A percentile compares a stretch with the other conserved stretches of the same genome.
phyloP scores from a whole-genome alignment of 2,797 vertebrate genomes.

The Poeciliopsis infans region DNA sequence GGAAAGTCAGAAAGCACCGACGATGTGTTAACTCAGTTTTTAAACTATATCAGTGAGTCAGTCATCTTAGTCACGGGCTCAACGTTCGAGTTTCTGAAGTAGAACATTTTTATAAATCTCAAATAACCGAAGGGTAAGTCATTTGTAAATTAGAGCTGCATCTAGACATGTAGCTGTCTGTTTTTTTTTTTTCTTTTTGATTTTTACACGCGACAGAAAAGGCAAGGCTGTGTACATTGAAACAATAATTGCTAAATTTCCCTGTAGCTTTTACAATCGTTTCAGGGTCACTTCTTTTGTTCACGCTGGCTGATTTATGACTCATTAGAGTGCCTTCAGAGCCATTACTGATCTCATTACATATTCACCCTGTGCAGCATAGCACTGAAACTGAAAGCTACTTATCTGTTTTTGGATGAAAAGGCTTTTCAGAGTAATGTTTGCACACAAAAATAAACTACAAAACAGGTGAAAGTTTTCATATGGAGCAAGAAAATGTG shows the following conservation, averaged over 20 bases:
- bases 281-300: conserved; percentile 10
- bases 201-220: background rate
- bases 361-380: background rate
- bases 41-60: background rate
- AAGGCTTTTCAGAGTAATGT: background rate
- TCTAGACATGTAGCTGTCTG: background rate
- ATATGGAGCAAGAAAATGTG: background rate
- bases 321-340: conserved; percentile 2
- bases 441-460: background rate
- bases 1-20: background rate
- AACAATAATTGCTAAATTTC: conserved; percentile 11
- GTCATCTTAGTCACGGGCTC: background rate
- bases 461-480: background rate
- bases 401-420: background rate
- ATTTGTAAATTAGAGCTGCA: background rate
- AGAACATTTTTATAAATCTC: background rate
- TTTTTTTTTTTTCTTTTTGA: background rate
- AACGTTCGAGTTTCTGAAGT: background rate
- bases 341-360: conserved; percentile 10
- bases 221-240: background rate
- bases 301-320: background rate
- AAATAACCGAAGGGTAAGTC: background rate
- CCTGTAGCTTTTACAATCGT: conserved; percentile 2
- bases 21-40: background rate
- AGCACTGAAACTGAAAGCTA: background rate